Base-by-base conservation (phyloP, 2,888 invertebrate species). In the Laothoe populi region DNA sequence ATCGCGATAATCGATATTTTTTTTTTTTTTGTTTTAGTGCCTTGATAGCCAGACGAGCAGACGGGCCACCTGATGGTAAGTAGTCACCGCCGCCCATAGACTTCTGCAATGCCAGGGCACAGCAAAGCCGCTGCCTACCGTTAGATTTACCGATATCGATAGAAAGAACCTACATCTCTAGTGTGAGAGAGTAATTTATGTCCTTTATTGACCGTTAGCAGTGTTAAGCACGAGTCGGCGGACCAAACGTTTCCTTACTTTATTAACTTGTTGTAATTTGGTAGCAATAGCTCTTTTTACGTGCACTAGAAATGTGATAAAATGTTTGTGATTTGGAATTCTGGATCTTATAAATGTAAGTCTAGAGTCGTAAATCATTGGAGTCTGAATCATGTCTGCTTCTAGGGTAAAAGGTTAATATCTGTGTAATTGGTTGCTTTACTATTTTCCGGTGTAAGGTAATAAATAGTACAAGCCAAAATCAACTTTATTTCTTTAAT, bases 131-230 rank as follows among this genome's bases (percentile, higher is more conserved):
- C n/a, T n/a, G n/a, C n/a, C n/a, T n/a, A n/a, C n/a, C n/a, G n/a
- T n/a, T n/a, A n/a, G n/a, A n/a, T n/a, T n/a, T n/a, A n/a, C n/a
- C n/a, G n/a, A n/a, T 58, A 59, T 62, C 58, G 59, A 59, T 45
- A 31, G 23, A n/a, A 24, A 23, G 23, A 24, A 48, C 40, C 57
- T 38, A 48, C 31, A 46, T 57, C 61, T 13, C 58, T 44, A 63
- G 68, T 66, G 66, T 24, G 24, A 59, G 45, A 58, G 63, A 63
- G 62, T 70, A 73, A 80, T 78, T 75, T 79, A 81, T 76, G 65
- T 68, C 71, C 69, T 73, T 75, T 78, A 80, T 78, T 77, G 79
- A 78, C 79, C 78, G 77, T 77, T 79, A 74, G 71, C 72, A 70
- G 71, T 70, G 74, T 73, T 75, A 72, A 75, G 71, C 71, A 69